Percentiles rank a stretch among this genome's conserved stretches.
Evolutionary conservation across 2,888 invertebrate species (phyloP).

Genomic region (Eupeodes latifasciatus): DNA sequence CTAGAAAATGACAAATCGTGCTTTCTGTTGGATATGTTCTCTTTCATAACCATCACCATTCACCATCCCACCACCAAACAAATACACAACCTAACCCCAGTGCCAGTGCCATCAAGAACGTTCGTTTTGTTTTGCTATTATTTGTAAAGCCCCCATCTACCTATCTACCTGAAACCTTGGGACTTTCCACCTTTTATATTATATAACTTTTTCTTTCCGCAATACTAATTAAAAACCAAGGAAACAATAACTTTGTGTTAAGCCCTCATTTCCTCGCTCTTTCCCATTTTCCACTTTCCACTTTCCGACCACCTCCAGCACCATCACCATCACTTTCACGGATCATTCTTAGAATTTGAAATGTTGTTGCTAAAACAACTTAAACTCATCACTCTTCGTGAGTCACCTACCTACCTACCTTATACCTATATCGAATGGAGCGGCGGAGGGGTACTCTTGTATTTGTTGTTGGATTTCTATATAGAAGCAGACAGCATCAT

Average conservation of each 20-base stretch:
- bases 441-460: no score
- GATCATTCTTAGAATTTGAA: conserved; percentile 47
- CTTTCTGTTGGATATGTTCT: conserved; percentile 9
- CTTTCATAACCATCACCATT: conserved; percentile 12
- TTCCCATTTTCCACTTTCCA: no score
- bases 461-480: no score
- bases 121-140: not conserved
- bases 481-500: conserved; percentile 30
- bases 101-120: not conserved
- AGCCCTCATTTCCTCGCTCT: conserved; percentile 10
- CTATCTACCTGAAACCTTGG: conserved; percentile 3
- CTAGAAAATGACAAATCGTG: conserved; percentile 47
- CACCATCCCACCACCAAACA: not conserved
- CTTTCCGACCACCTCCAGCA: no score
- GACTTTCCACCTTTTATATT: conserved; percentile 21
- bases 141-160: not conserved
- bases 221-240: conserved; percentile 72
- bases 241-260: conserved; percentile 61
- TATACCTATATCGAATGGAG: no score
- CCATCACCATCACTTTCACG: not conserved
- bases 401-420: conserved; percentile 32
- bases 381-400: conserved; percentile 48
- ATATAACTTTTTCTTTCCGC: conserved; percentile 36
- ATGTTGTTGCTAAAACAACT: conserved; percentile 49
- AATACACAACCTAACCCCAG: no score